These are phyloP conservation scores for Calephelis virginiensis DNA, from an alignment of 1,140 invertebrate species.

Conservation along the genomic window DNA sequence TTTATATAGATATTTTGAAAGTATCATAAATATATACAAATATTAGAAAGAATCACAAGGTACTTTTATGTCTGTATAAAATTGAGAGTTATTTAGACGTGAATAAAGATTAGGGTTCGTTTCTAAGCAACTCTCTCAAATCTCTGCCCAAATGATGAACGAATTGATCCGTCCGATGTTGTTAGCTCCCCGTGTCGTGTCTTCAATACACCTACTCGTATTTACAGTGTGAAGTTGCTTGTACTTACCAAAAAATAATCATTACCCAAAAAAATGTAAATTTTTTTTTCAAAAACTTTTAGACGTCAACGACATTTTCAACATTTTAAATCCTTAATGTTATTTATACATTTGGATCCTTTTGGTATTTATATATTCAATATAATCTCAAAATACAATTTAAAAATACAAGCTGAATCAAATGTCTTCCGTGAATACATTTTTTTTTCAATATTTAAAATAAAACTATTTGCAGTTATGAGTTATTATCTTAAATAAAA, in stretches of 20 bases:
- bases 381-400: too few species aligned
- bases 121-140: conserved; percentile 36
- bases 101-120: conserved; percentile 27
- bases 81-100: neutral
- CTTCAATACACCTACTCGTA: conserved; percentile 25
- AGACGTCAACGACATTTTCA: too few species aligned
- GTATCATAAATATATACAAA: neutral
- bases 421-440: too few species aligned
- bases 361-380: too few species aligned
- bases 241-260: conserved; percentile 2
- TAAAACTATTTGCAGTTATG: too few species aligned
- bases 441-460: too few species aligned
- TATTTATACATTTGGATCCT: too few species aligned
- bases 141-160: conserved; percentile 49
- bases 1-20: neutral
- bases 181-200: conserved; percentile 54
- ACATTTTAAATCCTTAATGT: too few species aligned
- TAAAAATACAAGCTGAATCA: too few species aligned
- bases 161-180: conserved; percentile 71
- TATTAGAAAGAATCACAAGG: neutral
- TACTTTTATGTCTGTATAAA: conserved; percentile 4
- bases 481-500: too few species aligned
- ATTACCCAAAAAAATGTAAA: too few species aligned
- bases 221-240: conserved; percentile 45
- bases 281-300: too few species aligned